These are phyloP conservation scores for Pseudopodoces humilis DNA, from an alignment of 2,113 vertebrate species.

Conservation along the genomic window DNA sequence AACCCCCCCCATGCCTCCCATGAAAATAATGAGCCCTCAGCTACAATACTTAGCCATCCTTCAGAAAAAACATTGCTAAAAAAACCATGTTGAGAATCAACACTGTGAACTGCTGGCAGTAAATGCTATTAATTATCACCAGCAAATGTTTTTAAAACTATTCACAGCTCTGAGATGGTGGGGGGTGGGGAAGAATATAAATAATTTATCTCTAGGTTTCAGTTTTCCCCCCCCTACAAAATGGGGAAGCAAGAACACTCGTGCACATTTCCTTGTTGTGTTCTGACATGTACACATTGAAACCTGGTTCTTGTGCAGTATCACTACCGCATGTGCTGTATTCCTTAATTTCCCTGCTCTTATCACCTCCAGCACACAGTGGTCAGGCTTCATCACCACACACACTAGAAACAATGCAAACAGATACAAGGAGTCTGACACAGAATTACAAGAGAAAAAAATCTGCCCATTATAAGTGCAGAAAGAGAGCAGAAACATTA, in stretches of 20 bases:
- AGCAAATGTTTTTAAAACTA: neutral
- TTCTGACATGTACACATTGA: neutral
- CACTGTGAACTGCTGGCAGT: neutral
- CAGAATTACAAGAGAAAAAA: slow-evolving; percentile 14
- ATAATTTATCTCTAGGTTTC: neutral
- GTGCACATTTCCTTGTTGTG: neutral
- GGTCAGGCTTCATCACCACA: neutral
- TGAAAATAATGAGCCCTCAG: neutral
- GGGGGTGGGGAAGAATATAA: neutral
- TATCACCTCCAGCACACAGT: neutral
- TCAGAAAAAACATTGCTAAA: neutral
- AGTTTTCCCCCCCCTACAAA: neutral
- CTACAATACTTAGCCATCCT: neutral
- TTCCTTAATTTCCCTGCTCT: neutral
- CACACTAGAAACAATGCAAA: neutral
- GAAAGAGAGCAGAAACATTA: slow-evolving; percentile 33
- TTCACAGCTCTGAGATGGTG: neutral
- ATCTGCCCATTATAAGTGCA: slow-evolving; percentile 3
- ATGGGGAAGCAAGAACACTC: neutral
- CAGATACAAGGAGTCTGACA: neutral
- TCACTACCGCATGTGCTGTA: neutral
- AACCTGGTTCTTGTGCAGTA: neutral
- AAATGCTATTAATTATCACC: neutral
- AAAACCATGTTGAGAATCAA: neutral
- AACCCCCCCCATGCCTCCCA: neutral